phyloP scores from a whole-genome alignment of 2,888 invertebrate genomes.

The Micoletzkya japonica region DNA sequence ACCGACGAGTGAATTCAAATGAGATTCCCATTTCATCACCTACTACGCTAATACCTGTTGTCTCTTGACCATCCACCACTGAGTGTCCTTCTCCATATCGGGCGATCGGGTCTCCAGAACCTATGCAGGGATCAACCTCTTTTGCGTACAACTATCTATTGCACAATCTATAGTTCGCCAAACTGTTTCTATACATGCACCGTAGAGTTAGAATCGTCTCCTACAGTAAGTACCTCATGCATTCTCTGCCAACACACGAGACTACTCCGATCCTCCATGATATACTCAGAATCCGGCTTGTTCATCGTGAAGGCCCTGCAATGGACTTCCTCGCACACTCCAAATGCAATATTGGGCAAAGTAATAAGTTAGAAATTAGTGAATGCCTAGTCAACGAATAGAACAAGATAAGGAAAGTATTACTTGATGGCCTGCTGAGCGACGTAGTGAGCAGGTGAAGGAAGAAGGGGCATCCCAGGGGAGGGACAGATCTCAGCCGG shows the following conservation, averaged over 20 bases:
- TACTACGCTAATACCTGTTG: too few species aligned
- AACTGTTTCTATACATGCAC: too few species aligned
- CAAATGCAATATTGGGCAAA: too few species aligned
- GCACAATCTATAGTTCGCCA: too few species aligned
- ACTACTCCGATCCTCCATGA: slow-evolving; percentile 44
- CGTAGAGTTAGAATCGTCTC: slow-evolving; percentile 35
- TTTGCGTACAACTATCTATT: too few species aligned
- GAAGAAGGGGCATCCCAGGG: slow-evolving; percentile 37
- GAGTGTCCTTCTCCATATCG: slow-evolving; percentile 42
- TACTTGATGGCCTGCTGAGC: slow-evolving; percentile 52
- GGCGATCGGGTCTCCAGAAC: slow-evolving; percentile 18
- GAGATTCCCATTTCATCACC: too few species aligned
- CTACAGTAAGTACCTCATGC: slow-evolving; percentile 39
- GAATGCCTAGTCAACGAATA: not conserved
- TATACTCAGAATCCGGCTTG: slow-evolving; percentile 45
- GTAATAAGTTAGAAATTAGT: not conserved
- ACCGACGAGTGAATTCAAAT: not conserved
- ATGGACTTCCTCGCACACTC: too few species aligned
- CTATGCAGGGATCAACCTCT: not conserved
- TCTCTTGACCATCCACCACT: slow-evolving; percentile 54
- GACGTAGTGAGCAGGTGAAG: slow-evolving; percentile 56
- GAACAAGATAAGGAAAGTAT: slow-evolving; percentile 13
- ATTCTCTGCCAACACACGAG: slow-evolving; percentile 55
- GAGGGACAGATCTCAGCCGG: slow-evolving; percentile 50
- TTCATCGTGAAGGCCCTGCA: slow-evolving; percentile 50